These are phyloP conservation scores for Drosophila nigritarsus DNA, from an alignment of 2,888 invertebrate genomes.

Conservation along the genomic window DNA sequence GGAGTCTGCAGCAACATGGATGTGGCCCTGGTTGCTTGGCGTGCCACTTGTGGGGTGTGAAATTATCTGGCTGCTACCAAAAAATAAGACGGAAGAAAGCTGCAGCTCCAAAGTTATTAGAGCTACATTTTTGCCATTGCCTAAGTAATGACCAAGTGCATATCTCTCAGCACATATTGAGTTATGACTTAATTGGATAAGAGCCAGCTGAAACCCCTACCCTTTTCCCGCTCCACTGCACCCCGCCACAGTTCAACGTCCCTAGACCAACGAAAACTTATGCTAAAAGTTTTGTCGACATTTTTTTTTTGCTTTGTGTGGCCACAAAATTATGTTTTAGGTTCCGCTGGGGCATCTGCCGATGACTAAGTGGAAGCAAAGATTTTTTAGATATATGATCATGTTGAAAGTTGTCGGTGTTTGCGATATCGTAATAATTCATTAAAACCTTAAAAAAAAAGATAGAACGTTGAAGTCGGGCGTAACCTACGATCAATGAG, in stretches of 20 bases:
- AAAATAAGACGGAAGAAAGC: constrained; percentile 61
- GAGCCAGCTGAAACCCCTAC: constrained; percentile 68
- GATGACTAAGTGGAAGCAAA: constrained; percentile 18
- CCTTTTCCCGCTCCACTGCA: neutral
- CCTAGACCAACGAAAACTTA: constrained; percentile 37
- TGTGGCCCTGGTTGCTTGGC: constrained; percentile 5
- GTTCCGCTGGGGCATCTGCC: constrained; percentile 24
- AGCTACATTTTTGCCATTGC: constrained; percentile 74
- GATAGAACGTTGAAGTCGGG: neutral
- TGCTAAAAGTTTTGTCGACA: constrained; percentile 40
- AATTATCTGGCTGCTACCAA: constrained; percentile 66
- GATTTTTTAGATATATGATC: neutral
- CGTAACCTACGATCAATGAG: neutral
- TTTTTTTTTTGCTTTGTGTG: constrained; percentile 24
- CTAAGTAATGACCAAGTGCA: constrained; percentile 79
- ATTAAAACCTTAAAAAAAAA: neutral
- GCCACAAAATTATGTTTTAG: constrained; percentile 43
- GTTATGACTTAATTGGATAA: constrained; percentile 84
- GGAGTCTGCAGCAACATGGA: constrained; percentile 2
- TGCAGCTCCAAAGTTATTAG: constrained; percentile 73
- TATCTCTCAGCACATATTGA: constrained; percentile 81
- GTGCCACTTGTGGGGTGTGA: constrained; percentile 49
- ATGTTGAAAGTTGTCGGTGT: neutral
- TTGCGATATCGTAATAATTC: neutral
- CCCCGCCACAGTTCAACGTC: constrained; percentile 12